Conservation (phyloP, 2,797 vertebrate genomes). For the Pogoniulus pusillus region DNA sequence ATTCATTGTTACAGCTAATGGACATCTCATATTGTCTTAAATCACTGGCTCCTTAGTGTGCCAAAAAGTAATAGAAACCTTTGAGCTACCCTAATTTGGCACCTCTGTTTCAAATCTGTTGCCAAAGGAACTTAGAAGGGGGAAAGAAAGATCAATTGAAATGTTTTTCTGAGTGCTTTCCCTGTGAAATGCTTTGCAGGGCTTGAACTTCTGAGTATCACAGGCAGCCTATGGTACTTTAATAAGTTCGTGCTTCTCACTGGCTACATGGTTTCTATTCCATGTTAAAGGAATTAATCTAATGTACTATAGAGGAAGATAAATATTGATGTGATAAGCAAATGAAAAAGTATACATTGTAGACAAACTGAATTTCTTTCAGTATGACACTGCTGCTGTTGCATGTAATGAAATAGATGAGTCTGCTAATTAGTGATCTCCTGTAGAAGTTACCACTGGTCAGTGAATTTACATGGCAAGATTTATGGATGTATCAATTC, state of each 20-base stretch:
- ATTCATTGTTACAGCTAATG: conserved; percentile 64
- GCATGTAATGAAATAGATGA: neutral
- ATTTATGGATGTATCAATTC: conserved; percentile 5
- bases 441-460: neutral
- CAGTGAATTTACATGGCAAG: neutral
- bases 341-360: neutral
- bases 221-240: neutral
- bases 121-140: conserved; percentile 34
- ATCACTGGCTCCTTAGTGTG: conserved; percentile 62
- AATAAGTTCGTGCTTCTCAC: neutral
- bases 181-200: conserved; percentile 16
- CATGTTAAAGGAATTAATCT: neutral
- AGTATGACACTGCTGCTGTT: neutral
- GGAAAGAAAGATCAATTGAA: conserved; percentile 51
- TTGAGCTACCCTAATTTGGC: conserved; percentile 70
- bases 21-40: conserved; percentile 73
- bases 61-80: conserved; percentile 67
- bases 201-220: neutral
- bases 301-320: neutral
- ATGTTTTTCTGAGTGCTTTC: conserved; percentile 57
- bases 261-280: neutral
- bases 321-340: conserved; percentile 27
- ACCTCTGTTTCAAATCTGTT: conserved; percentile 57
- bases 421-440: neutral
- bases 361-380: neutral